Base-by-base conservation (phyloP, 1,140 invertebrate genomes). In the Heterodera schachtii region DNA sequence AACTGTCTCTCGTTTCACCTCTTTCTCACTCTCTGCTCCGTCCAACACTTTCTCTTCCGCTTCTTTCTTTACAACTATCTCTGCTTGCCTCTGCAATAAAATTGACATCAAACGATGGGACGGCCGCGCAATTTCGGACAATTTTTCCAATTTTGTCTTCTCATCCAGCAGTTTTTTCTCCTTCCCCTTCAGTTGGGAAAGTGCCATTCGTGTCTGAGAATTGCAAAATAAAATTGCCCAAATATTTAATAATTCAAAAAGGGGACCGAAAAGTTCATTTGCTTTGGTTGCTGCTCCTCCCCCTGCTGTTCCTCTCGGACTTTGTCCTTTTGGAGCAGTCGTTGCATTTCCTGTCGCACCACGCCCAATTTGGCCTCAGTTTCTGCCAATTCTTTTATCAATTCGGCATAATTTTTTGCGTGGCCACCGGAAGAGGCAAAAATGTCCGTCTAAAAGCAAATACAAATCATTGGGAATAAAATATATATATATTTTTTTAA, bases 161-260 rank as follows among this genome's bases (percentile, higher is more conserved):
- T 83, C 82, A 60, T 69, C 73, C 47, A 73, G 21, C 21, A 84
- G 52, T 43, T 77, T 83, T 16, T 71, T 74, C 47, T 83, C 73
- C 70, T 83, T 83, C 9, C 31, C 60, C 69, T 78, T 75, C 46
- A 83, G 77, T 47, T 83, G 69, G 16, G 82, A 84, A 66, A 83
- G 73, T 44, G 82, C 73, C 82, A 83, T 83, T 11, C 82, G 71
- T 43, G 49, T 83, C 82, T 82, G 60, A 83, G 67, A 71, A 19
- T 52, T 13, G 75, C 19, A 16, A 16, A 19, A 21, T 47, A 13
- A 52, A 16, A 19, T 0, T 16, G 4, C 13, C 6, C 16, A 13
- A 77, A 41, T 57, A 7, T 31, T 78, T 78, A 3, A 66, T 64
- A 60, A 60, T 16, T 60, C 13, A 60, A 49, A 74, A 60, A 78